These are phyloP conservation scores for Onychomys arenicola DNA, from an alignment of 2,797 vertebrate genomes.

Conservation along the genomic window DNA sequence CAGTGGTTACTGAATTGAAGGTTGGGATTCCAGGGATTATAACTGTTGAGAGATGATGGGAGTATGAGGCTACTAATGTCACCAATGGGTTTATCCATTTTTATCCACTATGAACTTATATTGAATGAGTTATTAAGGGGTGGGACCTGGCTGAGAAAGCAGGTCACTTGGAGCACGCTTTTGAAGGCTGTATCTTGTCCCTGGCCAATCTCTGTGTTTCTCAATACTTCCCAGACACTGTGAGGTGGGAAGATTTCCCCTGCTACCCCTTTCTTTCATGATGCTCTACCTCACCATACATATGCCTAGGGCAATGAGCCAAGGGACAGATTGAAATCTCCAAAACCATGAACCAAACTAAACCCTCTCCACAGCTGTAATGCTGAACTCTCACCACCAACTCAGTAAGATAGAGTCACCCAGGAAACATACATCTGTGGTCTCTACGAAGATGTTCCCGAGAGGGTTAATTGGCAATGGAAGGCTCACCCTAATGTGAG, in stretches of 20 bases:
- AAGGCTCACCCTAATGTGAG: background rate
- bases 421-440: background rate
- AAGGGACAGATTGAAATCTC: background rate
- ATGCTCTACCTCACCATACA: background rate
- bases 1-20: background rate
- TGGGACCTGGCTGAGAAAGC: background rate
- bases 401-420: background rate
- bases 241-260: background rate
- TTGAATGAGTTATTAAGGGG: background rate
- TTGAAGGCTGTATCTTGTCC: background rate
- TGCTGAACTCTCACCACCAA: background rate
- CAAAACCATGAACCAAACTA: background rate
- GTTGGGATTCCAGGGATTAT: background rate
- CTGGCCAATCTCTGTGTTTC: background rate
- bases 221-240: background rate
- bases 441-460: background rate
- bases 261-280: background rate
- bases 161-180: background rate
- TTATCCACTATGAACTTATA: background rate
- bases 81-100: background rate
- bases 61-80: background rate
- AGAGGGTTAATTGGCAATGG: too few relatives aligned
- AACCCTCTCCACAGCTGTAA: background rate
- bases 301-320: background rate
- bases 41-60: background rate